These are phyloP conservation scores for Hylomyscus alleni DNA, from an alignment of 2,797 vertebrate species.

Conservation along the genomic window DNA sequence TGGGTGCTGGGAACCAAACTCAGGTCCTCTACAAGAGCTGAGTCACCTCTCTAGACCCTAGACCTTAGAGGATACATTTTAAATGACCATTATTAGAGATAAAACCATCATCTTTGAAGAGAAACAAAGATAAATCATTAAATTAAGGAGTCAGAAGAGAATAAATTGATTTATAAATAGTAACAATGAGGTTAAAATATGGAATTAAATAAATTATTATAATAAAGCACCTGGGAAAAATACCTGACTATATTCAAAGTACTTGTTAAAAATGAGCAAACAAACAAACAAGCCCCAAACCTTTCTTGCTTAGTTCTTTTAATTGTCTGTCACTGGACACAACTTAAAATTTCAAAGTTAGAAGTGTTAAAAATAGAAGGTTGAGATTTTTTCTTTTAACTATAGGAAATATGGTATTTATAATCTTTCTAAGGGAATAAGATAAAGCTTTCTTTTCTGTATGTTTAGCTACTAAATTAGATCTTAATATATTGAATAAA, in stretches of 20 bases:
- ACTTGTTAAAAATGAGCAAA: not conserved
- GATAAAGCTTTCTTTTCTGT: not conserved
- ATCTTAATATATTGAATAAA: constrained; percentile 14
- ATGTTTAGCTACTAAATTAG: not conserved
- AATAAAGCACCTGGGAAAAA: not conserved
- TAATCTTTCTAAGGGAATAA: constrained; percentile 33
- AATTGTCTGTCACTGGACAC: not conserved
- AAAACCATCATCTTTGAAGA: not conserved
- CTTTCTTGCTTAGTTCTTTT: constrained; percentile 49
- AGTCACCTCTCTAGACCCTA: not conserved
- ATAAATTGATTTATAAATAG: constrained; percentile 38
- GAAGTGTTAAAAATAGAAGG: constrained; percentile 15
- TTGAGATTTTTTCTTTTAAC: not conserved
- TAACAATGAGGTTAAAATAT: constrained; percentile 16
- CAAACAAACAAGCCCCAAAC: not conserved
- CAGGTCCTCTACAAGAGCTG: not conserved
- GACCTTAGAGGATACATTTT: not conserved
- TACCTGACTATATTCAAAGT: not conserved
- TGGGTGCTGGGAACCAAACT: not conserved
- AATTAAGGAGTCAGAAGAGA: constrained; percentile 30
- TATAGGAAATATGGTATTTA: constrained; percentile 16
- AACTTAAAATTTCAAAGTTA: constrained; percentile 54
- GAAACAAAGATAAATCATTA: not conserved
- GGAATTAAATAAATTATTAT: constrained; percentile 22
- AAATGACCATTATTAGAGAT: not conserved